Evolutionary conservation across 2,113 vertebrate species (phyloP).

Genomic region (Oryzias woworae): DNA sequence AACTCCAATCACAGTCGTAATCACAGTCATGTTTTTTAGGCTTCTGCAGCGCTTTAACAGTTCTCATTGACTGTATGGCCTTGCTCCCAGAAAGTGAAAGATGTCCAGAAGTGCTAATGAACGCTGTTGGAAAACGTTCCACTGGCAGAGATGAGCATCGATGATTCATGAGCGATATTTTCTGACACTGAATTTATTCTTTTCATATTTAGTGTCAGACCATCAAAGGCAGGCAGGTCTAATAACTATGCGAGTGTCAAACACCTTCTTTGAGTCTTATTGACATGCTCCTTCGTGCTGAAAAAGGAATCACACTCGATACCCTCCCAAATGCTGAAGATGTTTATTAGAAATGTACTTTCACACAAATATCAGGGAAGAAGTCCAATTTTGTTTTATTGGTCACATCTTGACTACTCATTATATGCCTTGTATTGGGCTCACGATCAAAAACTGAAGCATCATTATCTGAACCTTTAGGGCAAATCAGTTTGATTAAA

Average conservation of each 20-base stretch:
- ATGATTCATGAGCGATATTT: slow-evolving; percentile 12
- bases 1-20: slow-evolving; percentile 29
- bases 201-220: slow-evolving; percentile 7
- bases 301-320: slow-evolving; percentile 4
- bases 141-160: slow-evolving; percentile 32
- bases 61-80: slow-evolving; percentile 6
- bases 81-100: slow-evolving; percentile 11
- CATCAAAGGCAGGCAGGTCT: slow-evolving; percentile 10
- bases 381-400: too few species aligned
- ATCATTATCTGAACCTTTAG: too few species aligned
- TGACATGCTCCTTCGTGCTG: slow-evolving; percentile 21
- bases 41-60: slow-evolving; percentile 14
- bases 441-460: too few species aligned
- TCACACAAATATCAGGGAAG: too few species aligned
- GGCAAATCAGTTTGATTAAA: too few species aligned
- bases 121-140: slow-evolving; percentile 17
- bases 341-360: not conserved
- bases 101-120: slow-evolving; percentile 33
- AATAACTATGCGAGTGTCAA: slow-evolving; percentile 8
- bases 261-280: slow-evolving; percentile 18
- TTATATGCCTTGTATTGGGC: too few species aligned
- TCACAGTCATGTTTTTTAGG: slow-evolving; percentile 23
- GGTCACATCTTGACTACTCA: too few species aligned
- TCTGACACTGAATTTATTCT: slow-evolving; percentile 1
- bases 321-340: not conserved